Percentiles rank a stretch among this genome's conserved stretches.
Evolutionary conservation across 2,888 invertebrate genomes (phyloP).

Genomic region (Stenurella melanura): DNA sequence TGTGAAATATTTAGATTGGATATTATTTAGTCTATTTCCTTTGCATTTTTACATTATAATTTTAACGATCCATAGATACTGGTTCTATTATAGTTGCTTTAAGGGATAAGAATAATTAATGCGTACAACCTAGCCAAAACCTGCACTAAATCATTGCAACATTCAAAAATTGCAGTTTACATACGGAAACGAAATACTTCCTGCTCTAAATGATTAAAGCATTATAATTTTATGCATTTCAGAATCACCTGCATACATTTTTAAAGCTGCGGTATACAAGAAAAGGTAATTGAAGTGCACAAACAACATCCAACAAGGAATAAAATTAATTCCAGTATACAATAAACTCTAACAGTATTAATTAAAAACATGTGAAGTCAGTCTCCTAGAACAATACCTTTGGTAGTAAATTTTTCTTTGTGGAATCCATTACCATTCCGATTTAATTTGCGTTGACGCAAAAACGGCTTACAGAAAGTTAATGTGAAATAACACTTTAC

Average conservation of each 20-base stretch:
- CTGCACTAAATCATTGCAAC: no score
- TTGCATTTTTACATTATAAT: no score
- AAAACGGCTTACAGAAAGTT: slow-evolving; percentile 52
- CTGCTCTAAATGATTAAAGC: no score
- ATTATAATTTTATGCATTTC: not conserved
- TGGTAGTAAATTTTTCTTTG: slow-evolving; percentile 49
- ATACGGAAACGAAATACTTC: no score
- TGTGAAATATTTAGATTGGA: no score
- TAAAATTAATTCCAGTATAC: not conserved
- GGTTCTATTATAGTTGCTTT: no score
- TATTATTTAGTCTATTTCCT: no score
- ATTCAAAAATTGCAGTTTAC: no score
- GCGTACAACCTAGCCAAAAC: no score
- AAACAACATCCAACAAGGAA: not conserved
- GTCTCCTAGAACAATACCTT: slow-evolving; percentile 27
- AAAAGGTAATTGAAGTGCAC: not conserved
- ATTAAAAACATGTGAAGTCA: not conserved
- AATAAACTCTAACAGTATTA: slow-evolving; percentile 7
- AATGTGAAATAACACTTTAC: slow-evolving; percentile 55
- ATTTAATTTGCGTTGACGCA: slow-evolving; percentile 56
- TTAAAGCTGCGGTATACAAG: not conserved
- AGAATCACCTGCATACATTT: not conserved
- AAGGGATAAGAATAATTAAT: no score
- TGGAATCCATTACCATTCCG: slow-evolving; percentile 53
- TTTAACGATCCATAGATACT: no score